A percentile compares a stretch with the other conserved stretches of the same genome.
These are phyloP conservation scores for Chrysogorgia sp. DNA, from an alignment of 92 coral and sea anemone genomes.

Conservation along the genomic window DNA sequence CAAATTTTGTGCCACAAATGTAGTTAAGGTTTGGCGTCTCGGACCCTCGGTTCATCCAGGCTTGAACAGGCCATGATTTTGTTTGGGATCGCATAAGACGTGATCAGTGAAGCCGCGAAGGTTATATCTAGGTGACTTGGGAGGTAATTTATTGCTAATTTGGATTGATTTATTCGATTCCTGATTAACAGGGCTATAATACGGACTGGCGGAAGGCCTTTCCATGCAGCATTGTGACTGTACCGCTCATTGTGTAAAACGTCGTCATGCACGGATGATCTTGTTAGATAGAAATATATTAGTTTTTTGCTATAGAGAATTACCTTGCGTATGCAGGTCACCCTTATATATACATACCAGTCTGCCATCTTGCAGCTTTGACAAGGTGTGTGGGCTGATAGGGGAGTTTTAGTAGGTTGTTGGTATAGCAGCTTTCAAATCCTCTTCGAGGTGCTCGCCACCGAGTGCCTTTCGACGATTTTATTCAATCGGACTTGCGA, in stretches of 20 bases:
- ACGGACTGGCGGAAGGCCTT: neutral
- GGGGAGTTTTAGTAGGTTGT: neutral
- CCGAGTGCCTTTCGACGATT: slow-evolving; percentile 32
- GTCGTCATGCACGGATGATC: too few relatives aligned
- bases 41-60: neutral
- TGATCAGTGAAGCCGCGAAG: too few relatives aligned
- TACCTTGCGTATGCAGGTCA: too few relatives aligned
- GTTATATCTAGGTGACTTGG: neutral
- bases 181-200: neutral
- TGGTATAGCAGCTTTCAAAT: neutral
- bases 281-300: too few relatives aligned
- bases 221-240: too few relatives aligned
- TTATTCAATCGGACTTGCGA: slow-evolving; percentile 1
- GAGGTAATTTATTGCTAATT: slow-evolving; percentile 28
- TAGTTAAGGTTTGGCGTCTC: neutral
- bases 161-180: slow-evolving; percentile 15
- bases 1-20: neutral
- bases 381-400: neutral
- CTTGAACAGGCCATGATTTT: neutral
- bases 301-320: too few relatives aligned
- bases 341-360: too few relatives aligned
- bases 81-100: neutral
- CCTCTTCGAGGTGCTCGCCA: neutral
- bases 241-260: too few relatives aligned
- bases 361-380: too few relatives aligned